These are phyloP conservation scores for Ceramica pisi DNA, from an alignment of 2,888 invertebrate genomes.

Conservation along the genomic window DNA sequence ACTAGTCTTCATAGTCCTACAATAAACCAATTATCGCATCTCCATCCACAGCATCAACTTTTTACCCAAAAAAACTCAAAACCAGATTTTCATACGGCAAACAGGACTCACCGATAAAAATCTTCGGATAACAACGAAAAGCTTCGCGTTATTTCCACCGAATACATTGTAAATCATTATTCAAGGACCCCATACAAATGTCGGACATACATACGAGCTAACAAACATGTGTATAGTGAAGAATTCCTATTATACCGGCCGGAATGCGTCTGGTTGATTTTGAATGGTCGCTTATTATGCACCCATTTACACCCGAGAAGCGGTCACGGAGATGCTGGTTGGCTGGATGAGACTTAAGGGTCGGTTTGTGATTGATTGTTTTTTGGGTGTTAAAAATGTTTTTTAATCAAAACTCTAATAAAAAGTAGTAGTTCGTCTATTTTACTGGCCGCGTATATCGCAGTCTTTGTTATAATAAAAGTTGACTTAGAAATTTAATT, in stretches of 20 bases:
- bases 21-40: slow-evolving; percentile 33
- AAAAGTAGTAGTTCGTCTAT: too few relatives aligned
- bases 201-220: slow-evolving; percentile 78
- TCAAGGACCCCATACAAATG: slow-evolving; percentile 87
- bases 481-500: too few relatives aligned
- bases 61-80: slow-evolving; percentile 18
- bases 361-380: slow-evolving; percentile 13
- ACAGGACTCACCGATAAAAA: slow-evolving; percentile 63
- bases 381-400: neutral
- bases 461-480: too few relatives aligned
- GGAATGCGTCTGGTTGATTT: slow-evolving; percentile 89
- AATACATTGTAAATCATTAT: slow-evolving; percentile 88
- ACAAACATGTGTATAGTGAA: slow-evolving; percentile 86
- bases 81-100: slow-evolving; percentile 60
- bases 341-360: slow-evolving; percentile 46
- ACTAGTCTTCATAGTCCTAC: neutral
- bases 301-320: slow-evolving; percentile 89
- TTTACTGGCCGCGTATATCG: too few relatives aligned
- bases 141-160: slow-evolving; percentile 68
- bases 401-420: too few relatives aligned
- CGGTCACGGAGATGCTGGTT: slow-evolving; percentile 51
- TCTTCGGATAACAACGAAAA: slow-evolving; percentile 67
- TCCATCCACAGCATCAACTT: neutral
- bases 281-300: slow-evolving; percentile 90
- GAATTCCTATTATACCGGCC: slow-evolving; percentile 86